These are phyloP conservation scores for Sepiola atlantica DNA, from an alignment of 2,888 invertebrate genomes.

Conservation along the genomic window DNA sequence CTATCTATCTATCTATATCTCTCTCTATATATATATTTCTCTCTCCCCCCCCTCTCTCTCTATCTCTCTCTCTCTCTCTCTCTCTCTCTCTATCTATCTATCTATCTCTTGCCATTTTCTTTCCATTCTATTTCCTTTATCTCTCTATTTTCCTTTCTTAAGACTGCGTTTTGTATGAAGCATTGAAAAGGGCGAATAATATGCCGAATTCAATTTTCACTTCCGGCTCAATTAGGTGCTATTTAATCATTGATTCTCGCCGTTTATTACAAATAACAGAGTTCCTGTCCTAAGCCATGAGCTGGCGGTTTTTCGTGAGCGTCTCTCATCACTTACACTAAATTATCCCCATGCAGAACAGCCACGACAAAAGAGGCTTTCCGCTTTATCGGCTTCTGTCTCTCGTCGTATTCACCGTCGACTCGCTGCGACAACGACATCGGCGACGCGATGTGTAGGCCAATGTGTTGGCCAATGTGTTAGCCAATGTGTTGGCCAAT, in stretches of 20 bases:
- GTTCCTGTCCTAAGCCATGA: conserved; percentile 8
- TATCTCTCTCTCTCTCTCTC: not conserved
- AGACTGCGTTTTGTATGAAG: not conserved
- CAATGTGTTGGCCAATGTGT: not conserved
- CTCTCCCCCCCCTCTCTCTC: not conserved
- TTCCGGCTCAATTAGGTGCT: conserved; percentile 32
- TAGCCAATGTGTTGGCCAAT: not conserved
- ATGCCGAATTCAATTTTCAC: conserved; percentile 32
- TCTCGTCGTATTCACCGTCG: not conserved
- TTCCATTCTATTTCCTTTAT: not conserved
- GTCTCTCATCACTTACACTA: not conserved
- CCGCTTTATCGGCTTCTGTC: not conserved
- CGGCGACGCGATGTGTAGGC: not conserved
- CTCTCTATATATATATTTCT: no score
- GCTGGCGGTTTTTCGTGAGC: not conserved
- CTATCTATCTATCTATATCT: not conserved
- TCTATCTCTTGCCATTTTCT: not conserved
- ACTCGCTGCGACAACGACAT: not conserved
- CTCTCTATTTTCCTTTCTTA: not conserved
- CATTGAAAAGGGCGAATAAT: conserved; percentile 9
- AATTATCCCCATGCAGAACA: not conserved
- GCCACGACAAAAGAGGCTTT: not conserved
- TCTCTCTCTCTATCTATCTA: not conserved
- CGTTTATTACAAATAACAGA: conserved; percentile 32
- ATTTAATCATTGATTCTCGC: not conserved